Evolutionary conservation across 2,888 invertebrate species (phyloP).

Genomic region (Podotricha telesiphe): DNA sequence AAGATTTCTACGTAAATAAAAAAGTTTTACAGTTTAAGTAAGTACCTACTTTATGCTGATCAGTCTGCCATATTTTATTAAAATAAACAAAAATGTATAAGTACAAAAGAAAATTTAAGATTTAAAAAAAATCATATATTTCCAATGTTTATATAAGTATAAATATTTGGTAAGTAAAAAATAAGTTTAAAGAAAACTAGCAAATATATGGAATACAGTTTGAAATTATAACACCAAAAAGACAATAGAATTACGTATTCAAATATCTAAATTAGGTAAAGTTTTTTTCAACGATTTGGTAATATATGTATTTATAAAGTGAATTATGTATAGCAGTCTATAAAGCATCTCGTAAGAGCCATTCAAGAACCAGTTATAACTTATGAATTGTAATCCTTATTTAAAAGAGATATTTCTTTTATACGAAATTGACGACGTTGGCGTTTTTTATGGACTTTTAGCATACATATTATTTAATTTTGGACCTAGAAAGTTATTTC

Average conservation of each 20-base stretch:
- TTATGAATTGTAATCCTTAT: conserved; percentile 16
- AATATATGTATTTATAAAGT: conserved; percentile 18
- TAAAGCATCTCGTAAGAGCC: conserved; percentile 14
- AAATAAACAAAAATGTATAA: too few relatives aligned
- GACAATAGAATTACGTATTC: conserved; percentile 12
- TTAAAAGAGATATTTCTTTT: conserved; percentile 17
- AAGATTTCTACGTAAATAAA: too few relatives aligned
- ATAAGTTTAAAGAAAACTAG: too few relatives aligned
- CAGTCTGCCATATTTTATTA: too few relatives aligned
- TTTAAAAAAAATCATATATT: too few relatives aligned
- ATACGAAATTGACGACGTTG: not conserved
- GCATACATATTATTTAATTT: not conserved
- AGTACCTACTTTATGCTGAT: too few relatives aligned
- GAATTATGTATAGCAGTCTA: conserved; percentile 24
- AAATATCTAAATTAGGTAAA: conserved; percentile 20
- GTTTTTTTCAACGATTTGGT: conserved; percentile 18
- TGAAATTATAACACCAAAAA: not conserved
- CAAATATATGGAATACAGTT: not conserved
- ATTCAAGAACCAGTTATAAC: conserved; percentile 11
- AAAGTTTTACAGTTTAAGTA: too few relatives aligned
- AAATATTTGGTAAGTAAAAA: too few relatives aligned
- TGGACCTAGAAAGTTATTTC: not conserved
- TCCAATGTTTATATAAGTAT: too few relatives aligned
- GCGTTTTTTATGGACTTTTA: not conserved
- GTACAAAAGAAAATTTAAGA: too few relatives aligned